Conservation (phyloP, 2,888 invertebrate genomes). For the Euclidia mi region DNA sequence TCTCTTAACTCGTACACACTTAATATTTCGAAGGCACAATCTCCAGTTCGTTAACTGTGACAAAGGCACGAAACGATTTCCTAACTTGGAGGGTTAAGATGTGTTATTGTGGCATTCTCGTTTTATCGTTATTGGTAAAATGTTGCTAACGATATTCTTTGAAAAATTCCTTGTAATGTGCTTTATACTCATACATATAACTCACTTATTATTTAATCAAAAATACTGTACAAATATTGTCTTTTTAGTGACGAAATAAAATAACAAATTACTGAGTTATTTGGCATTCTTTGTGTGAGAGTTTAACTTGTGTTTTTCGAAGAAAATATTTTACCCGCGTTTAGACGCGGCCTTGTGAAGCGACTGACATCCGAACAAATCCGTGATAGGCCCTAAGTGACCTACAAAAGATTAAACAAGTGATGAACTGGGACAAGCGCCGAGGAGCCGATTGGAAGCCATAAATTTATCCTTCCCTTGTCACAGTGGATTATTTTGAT, state of each 20-base stretch:
- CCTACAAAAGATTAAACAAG: constrained; percentile 57
- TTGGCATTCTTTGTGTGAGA: no score
- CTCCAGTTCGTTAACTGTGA: constrained; percentile 10
- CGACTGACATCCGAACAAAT: constrained; percentile 26
- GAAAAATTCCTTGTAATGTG: no score
- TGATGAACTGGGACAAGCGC: constrained; percentile 53
- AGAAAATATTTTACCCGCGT: background rate
- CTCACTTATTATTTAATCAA: no score
- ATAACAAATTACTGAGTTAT: no score
- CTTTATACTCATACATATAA: no score
- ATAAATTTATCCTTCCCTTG: constrained; percentile 60
- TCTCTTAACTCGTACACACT: constrained; percentile 24
- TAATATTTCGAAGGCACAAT: constrained; percentile 14
- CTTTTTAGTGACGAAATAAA: no score
- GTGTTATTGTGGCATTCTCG: background rate
- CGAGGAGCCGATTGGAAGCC: constrained; percentile 60
- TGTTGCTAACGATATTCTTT: no score
- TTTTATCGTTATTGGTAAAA: no score
- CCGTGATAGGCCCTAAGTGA: constrained; percentile 34
- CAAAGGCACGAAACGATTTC: constrained; percentile 5
- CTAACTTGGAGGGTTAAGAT: background rate
- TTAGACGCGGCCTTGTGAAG: constrained; percentile 20
- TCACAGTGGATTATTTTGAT: constrained; percentile 54
- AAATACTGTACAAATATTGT: no score
- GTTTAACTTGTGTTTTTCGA: background rate